Conservation (phyloP, 2,113 vertebrate genomes). For the Microcebus murinus region DNA sequence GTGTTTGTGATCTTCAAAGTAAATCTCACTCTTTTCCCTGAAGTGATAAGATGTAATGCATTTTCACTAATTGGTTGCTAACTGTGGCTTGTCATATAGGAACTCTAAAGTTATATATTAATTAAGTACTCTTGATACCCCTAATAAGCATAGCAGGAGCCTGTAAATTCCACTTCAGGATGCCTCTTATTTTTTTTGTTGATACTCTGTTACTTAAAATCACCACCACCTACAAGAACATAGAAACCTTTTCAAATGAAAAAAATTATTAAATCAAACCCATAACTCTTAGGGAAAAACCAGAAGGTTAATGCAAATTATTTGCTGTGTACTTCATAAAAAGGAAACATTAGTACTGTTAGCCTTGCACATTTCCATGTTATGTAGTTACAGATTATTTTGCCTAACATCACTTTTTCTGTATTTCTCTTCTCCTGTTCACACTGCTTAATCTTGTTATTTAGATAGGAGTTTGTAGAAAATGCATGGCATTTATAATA, state of each 20-base stretch:
- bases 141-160: not conserved
- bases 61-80: not conserved
- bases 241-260: not conserved
- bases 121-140: not conserved
- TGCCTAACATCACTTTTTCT: not conserved
- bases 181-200: not conserved
- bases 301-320: not conserved
- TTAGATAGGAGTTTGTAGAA: not conserved
- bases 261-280: conserved; percentile 24
- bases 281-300: conserved; percentile 14
- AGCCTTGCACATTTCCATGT: not conserved
- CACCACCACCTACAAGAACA: not conserved
- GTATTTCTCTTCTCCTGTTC: not conserved
- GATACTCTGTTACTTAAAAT: not conserved
- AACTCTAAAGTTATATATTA: not conserved
- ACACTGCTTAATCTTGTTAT: not conserved
- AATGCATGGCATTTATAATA: not conserved
- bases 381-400: not conserved
- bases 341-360: not conserved
- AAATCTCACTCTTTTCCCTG: not conserved
- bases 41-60: not conserved
- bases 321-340: not conserved
- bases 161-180: not conserved
- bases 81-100: not conserved
- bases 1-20: not conserved